These are phyloP conservation scores for Beris chalybata DNA, from an alignment of 2,888 invertebrate species.

Conservation along the genomic window DNA sequence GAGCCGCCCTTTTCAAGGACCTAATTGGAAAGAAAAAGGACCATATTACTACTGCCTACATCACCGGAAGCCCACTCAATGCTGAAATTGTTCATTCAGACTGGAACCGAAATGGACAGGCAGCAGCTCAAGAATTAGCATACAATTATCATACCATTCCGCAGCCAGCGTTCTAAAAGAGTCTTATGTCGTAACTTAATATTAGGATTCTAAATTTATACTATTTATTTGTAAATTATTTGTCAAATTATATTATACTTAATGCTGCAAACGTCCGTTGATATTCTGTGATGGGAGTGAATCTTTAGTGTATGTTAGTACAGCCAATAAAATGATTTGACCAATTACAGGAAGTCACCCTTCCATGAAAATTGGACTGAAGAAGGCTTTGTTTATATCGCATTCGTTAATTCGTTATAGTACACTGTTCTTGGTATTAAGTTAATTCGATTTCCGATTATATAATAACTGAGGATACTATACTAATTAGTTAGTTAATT, in stretches of 20 bases:
- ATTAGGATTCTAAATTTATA: background rate
- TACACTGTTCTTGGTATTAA: no score
- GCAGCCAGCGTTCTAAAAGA: slow-evolving; percentile 49
- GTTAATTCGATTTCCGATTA: no score
- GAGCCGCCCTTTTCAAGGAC: slow-evolving; percentile 56
- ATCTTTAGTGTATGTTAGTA: no score
- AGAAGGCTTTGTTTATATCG: no score
- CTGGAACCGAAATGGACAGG: slow-evolving; percentile 56
- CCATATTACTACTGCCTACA: slow-evolving; percentile 56
- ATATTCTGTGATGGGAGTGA: no score
- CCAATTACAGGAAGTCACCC: no score
- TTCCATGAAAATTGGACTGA: no score
- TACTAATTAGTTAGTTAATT: no score
- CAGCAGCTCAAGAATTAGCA: slow-evolving; percentile 53
- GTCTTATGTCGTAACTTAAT: background rate
- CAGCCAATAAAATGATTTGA: no score
- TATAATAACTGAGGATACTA: no score
- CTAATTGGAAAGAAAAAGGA: slow-evolving; percentile 56
- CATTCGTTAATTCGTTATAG: no score
- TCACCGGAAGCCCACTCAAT: slow-evolving; percentile 55
- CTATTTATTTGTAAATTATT: slow-evolving; percentile 5
- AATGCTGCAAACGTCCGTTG: slow-evolving; percentile 25
- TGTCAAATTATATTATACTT: background rate
- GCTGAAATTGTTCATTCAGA: slow-evolving; percentile 56
- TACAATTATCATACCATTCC: slow-evolving; percentile 55